These are phyloP conservation scores for Enteromius argenteus DNA, from an alignment of 2,797 vertebrate species.

Conservation along the genomic window DNA sequence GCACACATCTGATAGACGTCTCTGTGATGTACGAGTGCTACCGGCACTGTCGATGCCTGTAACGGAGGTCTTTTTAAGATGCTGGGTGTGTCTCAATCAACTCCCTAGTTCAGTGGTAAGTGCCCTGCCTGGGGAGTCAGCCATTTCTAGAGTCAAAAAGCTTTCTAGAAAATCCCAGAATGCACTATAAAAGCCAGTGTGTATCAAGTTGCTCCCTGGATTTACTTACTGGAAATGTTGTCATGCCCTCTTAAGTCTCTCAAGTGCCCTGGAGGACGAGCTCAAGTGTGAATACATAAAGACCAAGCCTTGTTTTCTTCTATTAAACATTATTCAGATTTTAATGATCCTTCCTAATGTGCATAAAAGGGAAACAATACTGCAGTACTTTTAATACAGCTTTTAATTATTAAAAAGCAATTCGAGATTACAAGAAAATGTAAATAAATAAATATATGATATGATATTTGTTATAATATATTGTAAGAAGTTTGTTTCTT, in stretches of 20 bases:
- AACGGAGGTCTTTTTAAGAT: slow-evolving; percentile 11
- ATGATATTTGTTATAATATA: not conserved
- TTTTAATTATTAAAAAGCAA: slow-evolving; percentile 8
- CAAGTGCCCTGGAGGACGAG: slow-evolving; percentile 8
- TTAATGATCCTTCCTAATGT: slow-evolving; percentile 3
- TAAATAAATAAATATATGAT: not conserved
- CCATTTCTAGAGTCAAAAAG: slow-evolving; percentile 14
- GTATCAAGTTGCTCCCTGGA: slow-evolving; percentile 6
- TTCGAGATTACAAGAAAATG: not conserved
- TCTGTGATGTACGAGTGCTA: slow-evolving; percentile 5
- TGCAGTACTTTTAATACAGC: not conserved
- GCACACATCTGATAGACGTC: slow-evolving; percentile 9
- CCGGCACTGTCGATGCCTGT: not conserved
- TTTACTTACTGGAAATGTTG: slow-evolving; percentile 29
- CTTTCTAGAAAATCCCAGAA: slow-evolving; percentile 24
- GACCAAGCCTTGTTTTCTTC: slow-evolving; percentile 1
- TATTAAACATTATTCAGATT: not conserved
- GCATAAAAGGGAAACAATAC: not conserved
- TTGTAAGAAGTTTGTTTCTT: not conserved
- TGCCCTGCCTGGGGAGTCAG: not conserved
- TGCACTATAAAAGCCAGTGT: slow-evolving; percentile 5
- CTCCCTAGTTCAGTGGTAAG: slow-evolving; percentile 12
- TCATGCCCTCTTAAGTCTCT: slow-evolving; percentile 26
- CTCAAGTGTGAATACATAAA: slow-evolving; percentile 5
- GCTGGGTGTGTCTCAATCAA: not conserved